Evolutionary conservation across 2,888 invertebrate species (phyloP).

Genomic region (Lathronympha strigana): DNA sequence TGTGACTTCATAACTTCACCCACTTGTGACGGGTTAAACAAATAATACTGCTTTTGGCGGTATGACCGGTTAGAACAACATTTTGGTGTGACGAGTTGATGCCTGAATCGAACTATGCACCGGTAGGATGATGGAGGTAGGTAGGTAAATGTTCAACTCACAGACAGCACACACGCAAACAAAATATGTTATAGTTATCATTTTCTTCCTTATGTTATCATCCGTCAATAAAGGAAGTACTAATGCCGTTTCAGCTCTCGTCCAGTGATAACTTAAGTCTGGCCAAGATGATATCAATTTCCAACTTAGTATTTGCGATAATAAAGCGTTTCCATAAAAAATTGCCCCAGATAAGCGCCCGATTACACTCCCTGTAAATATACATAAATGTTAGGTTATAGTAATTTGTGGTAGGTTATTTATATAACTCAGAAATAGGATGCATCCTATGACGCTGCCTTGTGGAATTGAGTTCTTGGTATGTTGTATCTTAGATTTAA

Average conservation of each 20-base stretch:
- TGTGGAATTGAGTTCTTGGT: too few species aligned
- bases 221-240: constrained; percentile 57
- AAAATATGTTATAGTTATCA: constrained; percentile 55
- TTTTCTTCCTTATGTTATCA: constrained; percentile 52
- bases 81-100: too few species aligned
- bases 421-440: too few species aligned
- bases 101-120: too few species aligned
- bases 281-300: constrained; percentile 66
- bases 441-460: too few species aligned
- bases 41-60: too few species aligned
- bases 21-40: too few species aligned
- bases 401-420: too few species aligned
- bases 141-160: constrained; percentile 50
- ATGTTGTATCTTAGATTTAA: too few species aligned
- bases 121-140: too few species aligned
- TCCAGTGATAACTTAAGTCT: constrained; percentile 58
- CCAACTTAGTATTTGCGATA: constrained; percentile 80
- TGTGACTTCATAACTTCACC: too few species aligned
- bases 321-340: constrained; percentile 82
- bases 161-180: constrained; percentile 58
- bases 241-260: constrained; percentile 52
- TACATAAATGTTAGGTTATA: not conserved
- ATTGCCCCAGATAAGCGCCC: constrained; percentile 70
- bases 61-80: too few species aligned
- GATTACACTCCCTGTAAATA: constrained; percentile 57